Conservation (phyloP, 2,888 invertebrate species). For the Caenorhabditis virilis region DNA sequence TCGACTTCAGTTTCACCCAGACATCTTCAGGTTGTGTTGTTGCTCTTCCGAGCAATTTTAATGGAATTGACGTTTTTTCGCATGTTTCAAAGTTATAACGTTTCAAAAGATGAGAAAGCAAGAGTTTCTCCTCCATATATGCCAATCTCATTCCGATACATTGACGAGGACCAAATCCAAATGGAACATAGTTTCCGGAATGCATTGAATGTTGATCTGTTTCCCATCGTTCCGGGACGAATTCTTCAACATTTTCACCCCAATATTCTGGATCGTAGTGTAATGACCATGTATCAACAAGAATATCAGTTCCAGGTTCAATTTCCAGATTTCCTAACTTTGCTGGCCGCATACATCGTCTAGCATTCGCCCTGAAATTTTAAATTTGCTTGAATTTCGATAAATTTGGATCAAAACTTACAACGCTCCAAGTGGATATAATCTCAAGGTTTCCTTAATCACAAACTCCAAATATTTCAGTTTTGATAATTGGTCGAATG, state of each 20-base stretch:
- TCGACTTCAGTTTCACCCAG: constrained; percentile 8
- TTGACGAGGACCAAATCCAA: constrained; percentile 47
- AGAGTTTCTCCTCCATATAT: constrained; percentile 60
- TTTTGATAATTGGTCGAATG: constrained; percentile 29
- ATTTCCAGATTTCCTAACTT: constrained; percentile 51
- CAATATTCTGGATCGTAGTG: constrained; percentile 19
- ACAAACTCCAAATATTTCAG: constrained; percentile 48
- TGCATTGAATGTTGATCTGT: background rate
- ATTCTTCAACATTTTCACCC: constrained; percentile 46
- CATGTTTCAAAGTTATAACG: constrained; percentile 42
- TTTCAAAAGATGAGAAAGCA: constrained; percentile 49
- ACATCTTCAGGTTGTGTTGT: constrained; percentile 15
- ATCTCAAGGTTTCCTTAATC: constrained; percentile 44
- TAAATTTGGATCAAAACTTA: constrained; percentile 16
- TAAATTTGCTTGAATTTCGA: no score
- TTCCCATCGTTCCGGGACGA: constrained; percentile 35
- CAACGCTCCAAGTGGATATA: constrained; percentile 42
- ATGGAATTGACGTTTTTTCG: constrained; percentile 31
- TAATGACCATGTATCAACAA: constrained; percentile 34
- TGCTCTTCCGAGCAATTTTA: constrained; percentile 22
- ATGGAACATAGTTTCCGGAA: constrained; percentile 29
- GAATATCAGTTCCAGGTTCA: constrained; percentile 33
- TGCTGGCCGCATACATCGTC: constrained; percentile 40
- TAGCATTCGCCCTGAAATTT: constrained; percentile 31
- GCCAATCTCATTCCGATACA: constrained; percentile 64